Evolutionary conservation across 2,797 vertebrate genomes (phyloP), one percentile per base, ranked within the genome.

Genomic region (Diceros bicornis): DNA sequence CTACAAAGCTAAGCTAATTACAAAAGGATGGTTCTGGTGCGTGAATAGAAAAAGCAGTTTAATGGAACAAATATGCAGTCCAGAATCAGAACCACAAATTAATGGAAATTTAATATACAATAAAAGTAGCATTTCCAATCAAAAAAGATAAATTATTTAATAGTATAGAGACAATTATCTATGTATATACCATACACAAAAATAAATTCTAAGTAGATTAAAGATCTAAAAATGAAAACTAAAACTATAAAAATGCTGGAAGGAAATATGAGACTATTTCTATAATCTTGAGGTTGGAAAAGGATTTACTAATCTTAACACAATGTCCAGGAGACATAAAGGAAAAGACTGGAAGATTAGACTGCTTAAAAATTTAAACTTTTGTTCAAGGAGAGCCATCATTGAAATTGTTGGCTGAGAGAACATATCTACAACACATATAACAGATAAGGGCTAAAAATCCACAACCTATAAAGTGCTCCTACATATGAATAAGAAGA

Each of bases 81-180:
- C n/a, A 61, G 29, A 75, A 84, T 37, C 13, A 47, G 41, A 61
- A 59, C 32, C 37, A 32, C 32, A 68, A 83, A 77, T 50, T 29
- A 90, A 68, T 85, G 50, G 29, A 89, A 89, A 84, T 32, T 75
- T 89, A 75, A 57, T 23, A 62, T 34, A 68, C 17, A 47, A 23
- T 37, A 74, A 52, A 16, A 89, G 29, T 37, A 34, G 34, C 16
- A 44, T 34, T 59, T 41, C 37, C 50, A 74, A 32, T 74, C 10
- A 41, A 74, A 86, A 93, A 68, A 47, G 21, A 66, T 90, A n/a
- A 68, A 68, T 78, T 75, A 72, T 59, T 34, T 81, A 82, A 84
- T 74, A 68, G 10, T 17, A 27, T 62, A 69, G 11, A 37, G 29
- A 68, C 23, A 50, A 62, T 79, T 61, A 34, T 69, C 21, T 59